Percentiles rank a stretch among this genome's conserved stretches.
These are phyloP conservation scores for Dallia pectoralis DNA, from an alignment of 2,797 vertebrate species.

Conservation along the genomic window DNA sequence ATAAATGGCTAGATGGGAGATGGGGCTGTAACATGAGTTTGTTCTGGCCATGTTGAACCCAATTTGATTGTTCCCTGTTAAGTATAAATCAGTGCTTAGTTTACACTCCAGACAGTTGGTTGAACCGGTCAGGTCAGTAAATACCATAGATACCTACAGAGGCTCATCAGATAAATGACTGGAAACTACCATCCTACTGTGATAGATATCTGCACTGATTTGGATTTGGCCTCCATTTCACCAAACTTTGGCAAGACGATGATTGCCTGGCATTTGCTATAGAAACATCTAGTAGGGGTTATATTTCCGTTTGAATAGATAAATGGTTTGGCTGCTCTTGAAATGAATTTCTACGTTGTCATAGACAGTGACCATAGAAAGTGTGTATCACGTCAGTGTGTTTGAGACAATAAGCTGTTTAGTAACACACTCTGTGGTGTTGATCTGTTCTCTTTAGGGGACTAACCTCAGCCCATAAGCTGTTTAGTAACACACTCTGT, in stretches of 20 bases:
- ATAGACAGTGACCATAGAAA: background rate
- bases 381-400: background rate
- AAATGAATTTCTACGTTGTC: background rate
- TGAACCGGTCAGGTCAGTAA: constrained; percentile 11
- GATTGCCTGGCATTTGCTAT: background rate
- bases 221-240: background rate
- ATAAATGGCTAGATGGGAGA: too few species aligned
- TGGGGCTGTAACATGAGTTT: too few species aligned
- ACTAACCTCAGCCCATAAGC: constrained; percentile 75
- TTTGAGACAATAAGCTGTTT: too few species aligned
- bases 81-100: background rate
- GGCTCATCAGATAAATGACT: background rate
- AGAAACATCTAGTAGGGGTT: background rate
- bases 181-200: background rate
- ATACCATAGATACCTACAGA: constrained; percentile 1
- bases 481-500: background rate
- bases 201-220: background rate
- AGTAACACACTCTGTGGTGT: background rate
- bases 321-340: background rate
- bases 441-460: constrained; percentile 67
- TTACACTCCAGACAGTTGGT: background rate
- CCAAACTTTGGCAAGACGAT: background rate
- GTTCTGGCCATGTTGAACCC: too few species aligned
- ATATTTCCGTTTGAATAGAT: background rate
- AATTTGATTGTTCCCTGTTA: too few species aligned